Base-by-base conservation (phyloP, 23 tunicate species). In the Halocynthia aurantium region DNA sequence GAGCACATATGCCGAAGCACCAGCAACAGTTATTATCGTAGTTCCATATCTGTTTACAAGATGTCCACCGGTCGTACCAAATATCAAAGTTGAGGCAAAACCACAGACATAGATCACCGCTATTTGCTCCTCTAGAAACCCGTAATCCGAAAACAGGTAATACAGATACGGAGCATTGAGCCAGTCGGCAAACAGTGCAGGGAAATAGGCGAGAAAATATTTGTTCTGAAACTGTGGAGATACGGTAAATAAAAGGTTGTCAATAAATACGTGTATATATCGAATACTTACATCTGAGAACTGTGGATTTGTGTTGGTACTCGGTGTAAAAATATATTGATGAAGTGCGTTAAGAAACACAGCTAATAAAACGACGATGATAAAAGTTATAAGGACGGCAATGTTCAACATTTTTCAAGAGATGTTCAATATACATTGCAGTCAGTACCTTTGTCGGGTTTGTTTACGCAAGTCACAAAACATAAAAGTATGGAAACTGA, bases 131-230 rank as follows among this genome's bases (percentile, higher is more conserved):
- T 94, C 95, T 5, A 88, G 50, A 65, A 87, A 94, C 9, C 99
- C 95, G 75, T 94, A 94, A 10, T 53, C 40, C 10, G 87, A 52
- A 67, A 84, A 94, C 22, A 94, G 71, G 53, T 94, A 88, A 72
- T 94, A 94, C 62, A 87, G 52, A 58, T 94, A 94, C 7, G 99
- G 99, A 10, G 99, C 99, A 67, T 94, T 88, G n/a, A 94, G 71
- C 99, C 99, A 94, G 77, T 94, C 99, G 8, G 94, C 90, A 88
- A 88, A 84, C 7, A 88, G 31, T 9, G 93, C 81, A 21, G 69
- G 83, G 57, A 55, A 81, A 49, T 80, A 82, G 50, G 87, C 87
- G 12, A 81, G 67, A 53, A 94, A 78, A 70, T 88, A 94, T 53
- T 56, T n/a, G 6, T 72, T 82, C 71, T 94, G 99, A 70, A 94